A percentile compares a stretch with the other conserved stretches of the same genome.
Evolutionary conservation across 2,888 invertebrate species (phyloP).

Genomic region (Elysia crispata): DNA sequence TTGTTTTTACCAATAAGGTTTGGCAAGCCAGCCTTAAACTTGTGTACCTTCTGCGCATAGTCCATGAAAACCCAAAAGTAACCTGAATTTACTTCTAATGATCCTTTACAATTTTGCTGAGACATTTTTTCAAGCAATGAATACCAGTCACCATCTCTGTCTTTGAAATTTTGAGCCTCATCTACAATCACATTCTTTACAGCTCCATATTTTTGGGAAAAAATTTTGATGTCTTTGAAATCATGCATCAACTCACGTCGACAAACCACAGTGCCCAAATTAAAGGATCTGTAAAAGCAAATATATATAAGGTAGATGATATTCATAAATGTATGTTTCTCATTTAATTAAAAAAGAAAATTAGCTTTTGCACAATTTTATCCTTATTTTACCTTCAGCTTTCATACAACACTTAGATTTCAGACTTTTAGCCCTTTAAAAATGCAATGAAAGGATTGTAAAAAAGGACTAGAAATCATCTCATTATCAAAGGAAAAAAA

Average conservation of each 20-base stretch:
- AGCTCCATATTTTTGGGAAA: slow-evolving; percentile 51
- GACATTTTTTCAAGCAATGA: slow-evolving; percentile 58
- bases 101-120: slow-evolving; percentile 49
- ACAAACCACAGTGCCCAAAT: slow-evolving; percentile 59
- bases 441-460: too few relatives aligned
- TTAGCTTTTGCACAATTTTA: too few relatives aligned
- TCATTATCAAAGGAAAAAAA: too few relatives aligned
- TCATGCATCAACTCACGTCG: slow-evolving; percentile 60
- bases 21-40: slow-evolving; percentile 67
- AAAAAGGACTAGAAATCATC: too few relatives aligned
- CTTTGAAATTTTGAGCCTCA: slow-evolving; percentile 70
- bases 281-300: slow-evolving; percentile 59
- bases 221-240: slow-evolving; percentile 29
- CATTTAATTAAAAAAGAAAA: background rate
- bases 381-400: too few relatives aligned
- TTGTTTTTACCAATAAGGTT: slow-evolving; percentile 67
- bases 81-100: slow-evolving; percentile 52
- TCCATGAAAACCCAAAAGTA: slow-evolving; percentile 72
- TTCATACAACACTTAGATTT: background rate
- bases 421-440: too few relatives aligned
- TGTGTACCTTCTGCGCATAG: slow-evolving; percentile 70
- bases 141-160: slow-evolving; percentile 70
- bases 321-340: background rate
- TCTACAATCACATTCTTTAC: slow-evolving; percentile 66
- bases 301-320: background rate